These are phyloP conservation scores for Zaprionus inermis DNA, from an alignment of 1,140 invertebrate species.

Conservation along the genomic window DNA sequence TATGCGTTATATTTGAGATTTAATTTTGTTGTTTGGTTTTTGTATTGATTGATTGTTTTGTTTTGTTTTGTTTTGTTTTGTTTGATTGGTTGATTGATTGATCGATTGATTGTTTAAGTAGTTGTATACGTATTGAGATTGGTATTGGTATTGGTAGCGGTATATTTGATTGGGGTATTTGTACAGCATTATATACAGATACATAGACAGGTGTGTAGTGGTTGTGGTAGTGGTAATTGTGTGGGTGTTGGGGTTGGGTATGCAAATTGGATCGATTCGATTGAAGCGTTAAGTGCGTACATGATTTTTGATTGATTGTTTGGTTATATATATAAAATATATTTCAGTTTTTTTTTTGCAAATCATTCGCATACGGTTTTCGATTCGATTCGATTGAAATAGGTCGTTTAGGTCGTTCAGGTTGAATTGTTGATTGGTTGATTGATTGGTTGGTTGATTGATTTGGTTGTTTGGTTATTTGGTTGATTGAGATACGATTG, in stretches of 20 bases:
- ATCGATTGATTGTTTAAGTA: slow-evolving; percentile 14
- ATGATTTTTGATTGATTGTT: slow-evolving; percentile 61
- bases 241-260: slow-evolving; percentile 11
- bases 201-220: slow-evolving; percentile 16
- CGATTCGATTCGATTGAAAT: slow-evolving; percentile 35
- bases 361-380: slow-evolving; percentile 52
- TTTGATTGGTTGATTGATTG: not conserved
- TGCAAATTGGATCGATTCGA: slow-evolving; percentile 31
- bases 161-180: slow-evolving; percentile 63
- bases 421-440: slow-evolving; percentile 45
- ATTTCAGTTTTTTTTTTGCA: slow-evolving; percentile 27
- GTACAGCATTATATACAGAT: slow-evolving; percentile 49
- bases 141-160: slow-evolving; percentile 53
- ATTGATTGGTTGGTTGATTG: slow-evolving; percentile 44
- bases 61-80: not conserved
- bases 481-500: slow-evolving; percentile 50
- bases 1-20: slow-evolving; percentile 46
- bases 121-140: slow-evolving; percentile 44
- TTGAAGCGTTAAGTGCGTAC: slow-evolving; percentile 63
- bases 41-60: not conserved
- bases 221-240: slow-evolving; percentile 3
- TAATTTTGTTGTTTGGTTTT: slow-evolving; percentile 28
- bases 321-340: slow-evolving; percentile 20
- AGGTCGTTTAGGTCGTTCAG: slow-evolving; percentile 30
- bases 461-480: slow-evolving; percentile 43